Conservation (phyloP, 2,888 invertebrate species). For the Caenorhabditis japonica region DNA sequence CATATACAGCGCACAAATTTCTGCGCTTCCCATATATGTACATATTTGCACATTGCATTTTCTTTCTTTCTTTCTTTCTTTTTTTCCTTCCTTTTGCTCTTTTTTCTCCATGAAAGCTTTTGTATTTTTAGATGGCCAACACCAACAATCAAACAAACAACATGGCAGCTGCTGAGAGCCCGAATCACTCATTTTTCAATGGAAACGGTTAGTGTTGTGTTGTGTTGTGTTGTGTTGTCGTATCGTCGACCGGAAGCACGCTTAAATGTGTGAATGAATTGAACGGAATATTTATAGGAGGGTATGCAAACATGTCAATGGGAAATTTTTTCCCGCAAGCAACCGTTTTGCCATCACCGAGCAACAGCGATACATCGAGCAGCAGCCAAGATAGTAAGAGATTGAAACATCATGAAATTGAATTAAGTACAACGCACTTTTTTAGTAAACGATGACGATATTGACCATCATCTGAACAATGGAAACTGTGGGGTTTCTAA, state of each 20-base stretch:
- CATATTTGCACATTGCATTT: constrained; percentile 35
- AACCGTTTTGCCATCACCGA: constrained; percentile 57
- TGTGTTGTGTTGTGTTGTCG: no score
- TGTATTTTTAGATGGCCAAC: constrained; percentile 55
- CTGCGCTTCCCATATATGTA: no score
- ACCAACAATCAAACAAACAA: constrained; percentile 57
- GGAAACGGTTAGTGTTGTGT: constrained; percentile 41
- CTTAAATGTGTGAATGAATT: no score
- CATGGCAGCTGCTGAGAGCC: constrained; percentile 48
- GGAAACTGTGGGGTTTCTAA: constrained; percentile 40
- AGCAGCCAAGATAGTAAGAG: constrained; percentile 56
- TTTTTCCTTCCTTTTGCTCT: no score
- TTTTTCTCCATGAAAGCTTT: no score
- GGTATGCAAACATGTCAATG: constrained; percentile 52
- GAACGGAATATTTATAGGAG: constrained; percentile 40
- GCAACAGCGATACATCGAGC: constrained; percentile 64
- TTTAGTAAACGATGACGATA: constrained; percentile 64
- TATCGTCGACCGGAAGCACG: no score
- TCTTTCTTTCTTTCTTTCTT: no score
- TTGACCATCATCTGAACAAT: constrained; percentile 49
- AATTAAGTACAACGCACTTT: background rate
- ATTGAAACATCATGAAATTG: background rate
- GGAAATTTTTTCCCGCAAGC: constrained; percentile 42
- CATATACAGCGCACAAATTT: background rate
- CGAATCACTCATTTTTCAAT: constrained; percentile 49